Conservation (phyloP, 1,140 invertebrate species). For the Neelides sp. region DNA sequence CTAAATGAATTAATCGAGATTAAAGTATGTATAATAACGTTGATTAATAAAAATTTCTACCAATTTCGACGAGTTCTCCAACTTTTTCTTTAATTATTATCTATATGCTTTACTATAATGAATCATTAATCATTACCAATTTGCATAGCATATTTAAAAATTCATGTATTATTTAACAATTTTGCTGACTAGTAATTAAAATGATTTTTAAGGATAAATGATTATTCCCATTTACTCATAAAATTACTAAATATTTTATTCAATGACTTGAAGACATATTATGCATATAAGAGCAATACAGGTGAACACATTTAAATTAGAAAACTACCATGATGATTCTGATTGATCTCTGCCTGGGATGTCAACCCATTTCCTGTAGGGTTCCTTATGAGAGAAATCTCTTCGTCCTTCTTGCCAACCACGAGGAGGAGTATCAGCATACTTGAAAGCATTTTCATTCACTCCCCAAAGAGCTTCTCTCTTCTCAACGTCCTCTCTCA, state of each 20-base stretch:
- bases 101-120: too few relatives aligned
- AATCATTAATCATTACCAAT: too few relatives aligned
- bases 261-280: not conserved
- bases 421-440: conserved; percentile 58
- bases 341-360: conserved; percentile 50
- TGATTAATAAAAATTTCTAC: too few relatives aligned
- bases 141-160: too few relatives aligned
- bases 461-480: conserved; percentile 53
- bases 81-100: not conserved
- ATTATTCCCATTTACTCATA: not conserved
- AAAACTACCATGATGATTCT: too few relatives aligned
- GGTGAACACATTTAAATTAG: too few relatives aligned
- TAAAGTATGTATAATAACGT: too few relatives aligned
- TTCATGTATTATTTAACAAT: too few relatives aligned
- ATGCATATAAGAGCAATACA: too few relatives aligned
- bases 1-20: conserved; percentile 22
- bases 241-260: not conserved
- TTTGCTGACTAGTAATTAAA: too few relatives aligned
- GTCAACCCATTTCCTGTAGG: conserved; percentile 60
- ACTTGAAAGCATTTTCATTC: conserved; percentile 53
- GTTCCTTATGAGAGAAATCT: conserved; percentile 63
- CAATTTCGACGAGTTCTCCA: not conserved
- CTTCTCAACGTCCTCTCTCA: conserved; percentile 57
- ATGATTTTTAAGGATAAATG: too few relatives aligned
- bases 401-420: conserved; percentile 65